Conservation (phyloP, 2,797 vertebrate species). For the Ctenopoma kingsleyae region DNA sequence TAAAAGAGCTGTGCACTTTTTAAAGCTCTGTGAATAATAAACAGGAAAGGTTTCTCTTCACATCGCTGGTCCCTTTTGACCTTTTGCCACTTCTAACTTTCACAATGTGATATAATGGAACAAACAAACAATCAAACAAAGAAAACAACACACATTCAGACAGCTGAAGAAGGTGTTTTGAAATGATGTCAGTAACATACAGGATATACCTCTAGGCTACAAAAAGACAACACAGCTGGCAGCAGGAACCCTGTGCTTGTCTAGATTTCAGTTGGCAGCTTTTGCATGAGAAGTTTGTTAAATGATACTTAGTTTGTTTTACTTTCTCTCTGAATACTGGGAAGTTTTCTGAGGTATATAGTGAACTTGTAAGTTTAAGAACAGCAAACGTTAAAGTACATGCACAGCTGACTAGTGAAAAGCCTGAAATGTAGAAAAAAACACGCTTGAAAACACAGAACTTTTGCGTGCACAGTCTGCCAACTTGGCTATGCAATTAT, state of each 20-base stretch:
- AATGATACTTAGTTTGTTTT: neutral
- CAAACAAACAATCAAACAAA: neutral
- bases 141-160: neutral
- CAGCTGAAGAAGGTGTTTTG: conserved; percentile 14
- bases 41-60: conserved; percentile 4
- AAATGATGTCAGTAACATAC: conserved; percentile 22
- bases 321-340: neutral
- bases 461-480: neutral
- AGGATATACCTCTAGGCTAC: conserved; percentile 24
- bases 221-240: conserved; percentile 18
- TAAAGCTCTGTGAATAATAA: conserved; percentile 20
- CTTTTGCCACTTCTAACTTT: conserved; percentile 39
- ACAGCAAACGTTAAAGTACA: neutral
- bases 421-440: neutral
- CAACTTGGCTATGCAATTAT: neutral
- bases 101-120: conserved; percentile 7
- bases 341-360: neutral
- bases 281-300: conserved; percentile 18
- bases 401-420: neutral
- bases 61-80: conserved; percentile 31
- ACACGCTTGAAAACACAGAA: neutral
- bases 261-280: conserved; percentile 20
- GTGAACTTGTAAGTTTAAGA: neutral
- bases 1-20: neutral
- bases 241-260: conserved; percentile 7